Base-by-base conservation (phyloP, 2,888 invertebrate genomes). In the Trissolcus japonicus region DNA sequence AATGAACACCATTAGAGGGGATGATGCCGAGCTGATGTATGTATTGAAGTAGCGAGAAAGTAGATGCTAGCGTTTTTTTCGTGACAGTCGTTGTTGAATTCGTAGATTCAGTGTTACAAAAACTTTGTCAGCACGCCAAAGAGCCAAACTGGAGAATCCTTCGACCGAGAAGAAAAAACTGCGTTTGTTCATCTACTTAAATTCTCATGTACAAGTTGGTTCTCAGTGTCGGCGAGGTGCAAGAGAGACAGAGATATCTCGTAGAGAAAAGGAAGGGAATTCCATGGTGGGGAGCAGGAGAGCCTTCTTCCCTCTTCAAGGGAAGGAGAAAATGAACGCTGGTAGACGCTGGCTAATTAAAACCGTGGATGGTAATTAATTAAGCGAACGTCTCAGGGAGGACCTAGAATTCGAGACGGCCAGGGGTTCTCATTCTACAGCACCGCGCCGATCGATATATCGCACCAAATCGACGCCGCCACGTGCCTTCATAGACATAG, bases 321-420 rank as follows among this genome's bases (percentile, higher is more conserved):
- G 60, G 73, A 55, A 50, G 41, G 73, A 57, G 69, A 67, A 66
- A 78, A 76, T 57, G 75, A 71, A 57, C 73, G 80, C 79, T 60
- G 79, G 78, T 63, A 75, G 76, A 75, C 73, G 69, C 57, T 62
- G 79, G 87, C 88, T 89, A 88, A 89, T 89, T 89, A 88, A 89
- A 89, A 88, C 88, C 88, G 85, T 86, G 87, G 87, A 88, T 87
- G 84, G 88, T 89, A 88, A 89, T 89, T 87, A 89, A 89, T 89
- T 88, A 88, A 88, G 87, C 87, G 86, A 85, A 86, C 85, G 87
- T 86, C 55, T 55, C 86, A 86, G 86, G 80, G 83, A 86, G 85
- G 85, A 85, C 86, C 85, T 85, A 86, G 86, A 83, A 86, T 87
- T 85, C 84, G 84, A 84, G 83, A 81, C 82, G 82, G 81, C 80